These are phyloP conservation scores for Acrossocheilus wenchowensis DNA, from an alignment of 2,797 vertebrate species.

Conservation along the genomic window DNA sequence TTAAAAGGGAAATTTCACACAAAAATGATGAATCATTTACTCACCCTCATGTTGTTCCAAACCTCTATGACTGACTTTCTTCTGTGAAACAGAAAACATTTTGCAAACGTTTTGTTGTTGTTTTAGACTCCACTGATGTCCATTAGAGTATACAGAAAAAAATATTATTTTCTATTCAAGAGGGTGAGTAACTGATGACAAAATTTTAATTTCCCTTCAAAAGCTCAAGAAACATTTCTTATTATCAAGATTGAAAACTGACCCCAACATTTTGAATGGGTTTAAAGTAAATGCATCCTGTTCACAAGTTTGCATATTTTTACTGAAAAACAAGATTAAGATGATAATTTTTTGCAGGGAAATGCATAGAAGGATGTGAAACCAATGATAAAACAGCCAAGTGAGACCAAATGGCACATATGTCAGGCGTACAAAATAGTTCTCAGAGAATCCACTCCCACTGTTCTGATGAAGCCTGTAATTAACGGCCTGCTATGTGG, in stretches of 20 bases:
- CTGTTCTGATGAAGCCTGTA: constrained; percentile 54
- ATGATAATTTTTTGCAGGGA: background rate
- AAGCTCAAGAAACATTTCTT: background rate
- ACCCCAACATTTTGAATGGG: background rate
- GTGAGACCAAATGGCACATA: constrained; percentile 24
- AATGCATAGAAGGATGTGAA: background rate
- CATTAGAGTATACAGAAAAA: background rate
- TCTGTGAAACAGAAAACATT: background rate
- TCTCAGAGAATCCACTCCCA: constrained; percentile 37
- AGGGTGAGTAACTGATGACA: background rate
- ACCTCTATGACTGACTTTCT: background rate
- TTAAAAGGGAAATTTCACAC: background rate
- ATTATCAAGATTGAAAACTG: background rate
- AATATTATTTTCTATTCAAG: background rate
- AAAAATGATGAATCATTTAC: background rate
- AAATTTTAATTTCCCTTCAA: background rate
- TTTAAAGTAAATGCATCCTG: background rate
- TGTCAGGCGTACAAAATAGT: constrained; percentile 45
- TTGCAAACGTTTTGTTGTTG: background rate
- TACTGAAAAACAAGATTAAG: background rate
- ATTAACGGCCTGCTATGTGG: constrained; percentile 62
- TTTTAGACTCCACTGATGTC: background rate
- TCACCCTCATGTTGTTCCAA: background rate
- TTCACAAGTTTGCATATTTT: background rate
- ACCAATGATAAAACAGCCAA: background rate